phyloP scores from a whole-genome alignment of 2,888 invertebrate species.

The Myathropa florea region DNA sequence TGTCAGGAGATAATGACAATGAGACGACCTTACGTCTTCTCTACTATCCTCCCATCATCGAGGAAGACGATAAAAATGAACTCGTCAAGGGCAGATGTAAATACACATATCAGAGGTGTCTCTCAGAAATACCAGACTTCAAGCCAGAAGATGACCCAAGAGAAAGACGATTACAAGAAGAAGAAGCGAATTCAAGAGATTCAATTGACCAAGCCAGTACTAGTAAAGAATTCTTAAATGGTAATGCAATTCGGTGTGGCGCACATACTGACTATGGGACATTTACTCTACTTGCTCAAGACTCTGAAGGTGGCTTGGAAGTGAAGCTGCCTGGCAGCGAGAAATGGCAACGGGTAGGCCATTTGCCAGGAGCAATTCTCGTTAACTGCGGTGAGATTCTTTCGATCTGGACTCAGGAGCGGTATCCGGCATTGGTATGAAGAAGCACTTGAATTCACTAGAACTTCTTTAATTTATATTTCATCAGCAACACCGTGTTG shows the following conservation, averaged over 20 bases:
- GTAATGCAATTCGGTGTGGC: slow-evolving; percentile 83
- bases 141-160: slow-evolving; percentile 78
- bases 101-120: slow-evolving; percentile 80
- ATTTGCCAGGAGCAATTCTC: slow-evolving; percentile 88
- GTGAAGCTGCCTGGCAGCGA: slow-evolving; percentile 85
- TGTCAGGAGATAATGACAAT: slow-evolving; percentile 84
- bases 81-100: slow-evolving; percentile 80
- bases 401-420: slow-evolving; percentile 87
- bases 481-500: slow-evolving; percentile 86
- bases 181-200: slow-evolving; percentile 74
- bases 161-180: slow-evolving; percentile 72
- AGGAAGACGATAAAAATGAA: slow-evolving; percentile 83
- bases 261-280: slow-evolving; percentile 89
- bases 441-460: background rate
- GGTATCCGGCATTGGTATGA: slow-evolving; percentile 85
- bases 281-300: slow-evolving; percentile 87
- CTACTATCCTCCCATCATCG: slow-evolving; percentile 87
- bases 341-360: slow-evolving; percentile 88
- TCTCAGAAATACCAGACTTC: slow-evolving; percentile 79
- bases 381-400: slow-evolving; percentile 89
- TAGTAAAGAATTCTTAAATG: slow-evolving; percentile 79
- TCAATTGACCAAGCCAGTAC: slow-evolving; percentile 74
- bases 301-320: slow-evolving; percentile 87
- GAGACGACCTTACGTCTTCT: slow-evolving; percentile 86
- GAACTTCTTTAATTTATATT: background rate